Conservation (phyloP, 2,113 vertebrate species). For the Pachycephala philippinensis region DNA sequence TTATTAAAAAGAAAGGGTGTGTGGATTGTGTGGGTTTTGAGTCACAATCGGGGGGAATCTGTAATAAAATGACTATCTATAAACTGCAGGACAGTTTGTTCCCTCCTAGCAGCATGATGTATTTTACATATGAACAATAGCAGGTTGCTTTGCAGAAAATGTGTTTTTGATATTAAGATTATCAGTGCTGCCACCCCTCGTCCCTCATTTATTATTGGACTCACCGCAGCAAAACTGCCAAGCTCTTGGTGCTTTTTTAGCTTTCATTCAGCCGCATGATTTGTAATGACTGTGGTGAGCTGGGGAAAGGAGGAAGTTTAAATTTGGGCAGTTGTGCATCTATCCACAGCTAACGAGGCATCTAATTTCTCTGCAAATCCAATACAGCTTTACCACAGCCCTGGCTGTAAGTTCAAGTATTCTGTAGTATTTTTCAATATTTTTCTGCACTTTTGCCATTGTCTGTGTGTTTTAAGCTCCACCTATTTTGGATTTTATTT, state of each 20-base stretch:
- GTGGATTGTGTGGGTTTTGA: not conserved
- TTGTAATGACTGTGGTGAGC: slow-evolving; percentile 53
- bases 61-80: not conserved
- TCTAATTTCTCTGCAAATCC: slow-evolving; percentile 15
- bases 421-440: not conserved
- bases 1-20: not conserved
- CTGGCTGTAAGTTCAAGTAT: not conserved
- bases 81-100: slow-evolving; percentile 21
- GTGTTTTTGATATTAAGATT: slow-evolving; percentile 55
- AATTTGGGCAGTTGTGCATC: slow-evolving; percentile 53
- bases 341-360: slow-evolving; percentile 49
- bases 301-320: slow-evolving; percentile 45
- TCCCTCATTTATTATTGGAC: slow-evolving; percentile 35
- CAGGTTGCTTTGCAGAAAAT: slow-evolving; percentile 45
- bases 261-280: slow-evolving; percentile 30
- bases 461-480: not conserved
- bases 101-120: not conserved
- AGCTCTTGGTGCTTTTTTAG: slow-evolving; percentile 7
- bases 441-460: not conserved
- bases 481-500: not conserved
- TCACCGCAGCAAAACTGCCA: slow-evolving; percentile 7
- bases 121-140: slow-evolving; percentile 54
- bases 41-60: not conserved
- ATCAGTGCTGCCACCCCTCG: slow-evolving; percentile 40
- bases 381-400: not conserved